Base-by-base conservation (phyloP, 92 coral and sea anemone species). In the Parazoanthus atlanticus region DNA sequence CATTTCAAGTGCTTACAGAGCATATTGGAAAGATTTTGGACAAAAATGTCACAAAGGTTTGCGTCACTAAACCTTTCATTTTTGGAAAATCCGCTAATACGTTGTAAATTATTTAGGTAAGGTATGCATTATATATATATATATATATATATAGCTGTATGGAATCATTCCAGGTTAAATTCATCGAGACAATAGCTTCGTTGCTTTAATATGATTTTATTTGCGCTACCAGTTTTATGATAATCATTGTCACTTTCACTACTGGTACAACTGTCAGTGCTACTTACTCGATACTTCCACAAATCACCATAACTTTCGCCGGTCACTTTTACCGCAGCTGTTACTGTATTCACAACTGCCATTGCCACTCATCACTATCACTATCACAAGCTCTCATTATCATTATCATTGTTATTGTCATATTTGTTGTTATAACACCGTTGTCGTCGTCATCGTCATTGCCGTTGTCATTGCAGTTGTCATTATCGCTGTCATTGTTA, bases 21-120 rank as follows among this genome's bases (percentile, higher is more conserved):
- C 88, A 83, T 56, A 86, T 83, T 64, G 89, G 88, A 76, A 75
- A 82, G 28, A 61, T 89, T 41, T 82, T 89, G 78, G 83, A 89
- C 40, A 84, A 82, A 36, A 81, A 83, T 38, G 7, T 72, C 66
- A 85, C 72, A 65, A 88, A 80, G 80, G 90, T 88, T 33, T 8
- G 52, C 23, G 15, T 8, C 1, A 72, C 38, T 29, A 32, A 72
- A 72, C 25, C 15, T 16, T 72, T 29, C 36, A 29, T 32, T 29
- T 29, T 1, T 10, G 6, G 30, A 31, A 26, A 26, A 11, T 28
- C 13, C 75, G 8, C n/a, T 72, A 7, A 16, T 32, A 31, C 34
- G 12, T 28, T 29, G 0, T 71, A 29, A 28, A 71, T 28, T 12
- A 0, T 72, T 31, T 72, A 6, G 28, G 1, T 61, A 61, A 13